Evolutionary conservation across 2,888 invertebrate species (phyloP).

Genomic region (Lingula anatina): DNA sequence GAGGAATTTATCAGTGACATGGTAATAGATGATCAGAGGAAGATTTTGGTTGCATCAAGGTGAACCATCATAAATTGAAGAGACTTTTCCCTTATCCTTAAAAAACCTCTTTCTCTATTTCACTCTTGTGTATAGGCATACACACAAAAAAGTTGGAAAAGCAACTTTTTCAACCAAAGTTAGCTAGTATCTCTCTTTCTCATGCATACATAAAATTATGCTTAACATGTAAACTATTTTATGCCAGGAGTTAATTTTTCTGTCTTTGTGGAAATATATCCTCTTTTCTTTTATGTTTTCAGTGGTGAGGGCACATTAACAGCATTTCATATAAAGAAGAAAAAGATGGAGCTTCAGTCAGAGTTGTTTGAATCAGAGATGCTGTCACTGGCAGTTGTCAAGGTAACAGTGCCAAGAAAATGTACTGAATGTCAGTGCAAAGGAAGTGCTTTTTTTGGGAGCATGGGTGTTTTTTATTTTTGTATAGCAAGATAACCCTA

Average conservation of each 20-base stretch:
- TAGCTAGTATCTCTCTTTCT: background rate
- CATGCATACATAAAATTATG: background rate
- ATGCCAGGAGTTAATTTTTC: too few species aligned
- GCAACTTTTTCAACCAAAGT: background rate
- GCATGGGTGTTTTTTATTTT: too few species aligned
- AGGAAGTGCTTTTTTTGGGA: too few species aligned
- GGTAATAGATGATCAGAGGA: constrained; percentile 42
- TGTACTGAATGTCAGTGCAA: too few species aligned
- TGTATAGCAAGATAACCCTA: background rate
- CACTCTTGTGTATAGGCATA: too few species aligned
- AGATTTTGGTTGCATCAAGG: constrained; percentile 59
- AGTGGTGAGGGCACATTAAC: constrained; percentile 82
- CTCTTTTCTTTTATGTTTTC: constrained; percentile 25
- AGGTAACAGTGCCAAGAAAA: too few species aligned
- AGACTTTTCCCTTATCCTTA: too few species aligned
- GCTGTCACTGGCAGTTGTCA: constrained; percentile 76
- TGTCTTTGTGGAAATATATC: too few species aligned
- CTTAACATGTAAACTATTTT: background rate
- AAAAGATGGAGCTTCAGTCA: constrained; percentile 61
- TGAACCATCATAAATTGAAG: constrained; percentile 15
- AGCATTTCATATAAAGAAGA: constrained; percentile 74
- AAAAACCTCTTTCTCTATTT: too few species aligned
- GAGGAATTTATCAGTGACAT: constrained; percentile 84
- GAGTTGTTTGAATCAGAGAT: constrained; percentile 88
- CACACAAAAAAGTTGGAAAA: background rate